Base-by-base conservation (phyloP, 2,888 invertebrate species). In the Scaptomyza reducta region DNA sequence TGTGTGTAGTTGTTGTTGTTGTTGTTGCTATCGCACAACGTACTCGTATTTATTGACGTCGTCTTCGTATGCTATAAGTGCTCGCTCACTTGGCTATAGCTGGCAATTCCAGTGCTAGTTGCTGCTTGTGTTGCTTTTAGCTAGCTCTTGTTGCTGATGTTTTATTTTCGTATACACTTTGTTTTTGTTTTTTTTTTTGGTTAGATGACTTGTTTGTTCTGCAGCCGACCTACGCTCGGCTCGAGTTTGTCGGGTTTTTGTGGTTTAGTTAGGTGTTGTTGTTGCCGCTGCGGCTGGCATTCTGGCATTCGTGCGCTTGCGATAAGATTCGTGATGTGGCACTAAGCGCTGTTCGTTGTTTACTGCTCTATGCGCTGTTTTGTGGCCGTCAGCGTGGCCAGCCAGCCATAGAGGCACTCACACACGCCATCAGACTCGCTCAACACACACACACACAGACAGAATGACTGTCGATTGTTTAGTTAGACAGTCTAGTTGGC, bases 311-410 rank as follows among this genome's bases (percentile, higher is more conserved):
- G 77, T 83, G 77, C 75, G 76, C 86, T 80, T 75, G 87, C 82
- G 82, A 82, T 82, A 82, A 82, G 82, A 82, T 87, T 87, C 82
- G 82, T 82, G 82, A 82, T 87, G 87, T 78, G 85, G 87, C 85
- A 88, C 88, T 84, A 84, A 87, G 84, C 84, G 84, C 88, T 86
- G 88, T 87, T 84, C 84, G 83, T 77, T 84, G 84, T 84, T 84
- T 86, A 84, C 84, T 86, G 78, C 77, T 79, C 75, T 76, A 65
- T 77, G 79, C 82, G 82, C 83, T 87, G 83, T 68, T 84, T 86
- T 86, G 87, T 86, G 81, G 85, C 81, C 85, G 81, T 87, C 87
- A 83, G 75, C 82, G 76, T 87, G 82, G 87, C 84, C 79, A 87
- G 81, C 84, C 81, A 86, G 77, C 77, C 85, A 84, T 75, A 85